Base-by-base conservation (phyloP, 2,797 vertebrate species). In the Threskiornis aethiopicus region DNA sequence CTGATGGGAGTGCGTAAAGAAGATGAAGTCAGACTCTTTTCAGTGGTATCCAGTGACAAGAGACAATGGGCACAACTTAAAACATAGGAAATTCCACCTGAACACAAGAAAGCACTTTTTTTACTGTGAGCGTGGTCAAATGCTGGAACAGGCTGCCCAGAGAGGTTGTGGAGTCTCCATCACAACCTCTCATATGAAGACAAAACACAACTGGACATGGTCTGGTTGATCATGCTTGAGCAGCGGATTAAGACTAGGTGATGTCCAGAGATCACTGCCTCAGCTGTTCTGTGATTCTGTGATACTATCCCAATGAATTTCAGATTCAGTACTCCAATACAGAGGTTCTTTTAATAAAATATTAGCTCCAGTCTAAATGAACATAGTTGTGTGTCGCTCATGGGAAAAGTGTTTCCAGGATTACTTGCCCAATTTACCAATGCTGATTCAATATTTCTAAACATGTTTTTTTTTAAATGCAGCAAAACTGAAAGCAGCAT, bases 381-480 rank as follows among this genome's bases (percentile, higher is more conserved):
- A 44, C 20, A 22, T 18, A 7, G 13, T 7, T 25, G 17, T n/a
- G 8, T 20, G 29, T 52, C 25, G 47, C 25, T 59, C n/a, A 33
- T 2, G 4, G 61, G 28, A 28, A 31, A 58, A 52, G 41, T 13
- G 18, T 46, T 79, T 47, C n/a, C n/a, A 39, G 35, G 21, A 59
- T 46, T 51, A 41, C n/a, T 65, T 66, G 28, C 18, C 22, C 49
- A 64, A 29, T 35, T 77, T 55, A 76, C 39, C 4, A 3, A 31
- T 18, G 17, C 5, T 44, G 49, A 31, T 18, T 20, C 9, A 55
- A 20, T n/a, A 61, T 58, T 69, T 69, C 18, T 35, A 35, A 44
- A 37, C 2, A 1, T 1, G 0, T 49, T 39, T 17, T 52, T 22
- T 78, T 44, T 44, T 16, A 17, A 35, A 44, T 2, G 2, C 1